Base-by-base conservation (phyloP, 2,888 invertebrate species). In the Microplitis manilae region DNA sequence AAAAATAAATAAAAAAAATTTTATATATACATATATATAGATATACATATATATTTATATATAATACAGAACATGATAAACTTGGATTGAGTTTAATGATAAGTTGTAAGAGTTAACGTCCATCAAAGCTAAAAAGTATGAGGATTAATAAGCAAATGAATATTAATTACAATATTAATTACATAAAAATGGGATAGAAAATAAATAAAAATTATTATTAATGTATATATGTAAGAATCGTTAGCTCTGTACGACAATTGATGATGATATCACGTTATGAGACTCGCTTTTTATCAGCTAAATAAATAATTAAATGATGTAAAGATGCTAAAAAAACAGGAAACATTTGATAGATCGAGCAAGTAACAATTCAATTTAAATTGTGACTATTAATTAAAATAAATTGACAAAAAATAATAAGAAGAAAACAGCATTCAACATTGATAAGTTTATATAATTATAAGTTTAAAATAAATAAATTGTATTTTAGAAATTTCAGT, bases 211-310 rank as follows among this genome's bases (percentile, higher is more conserved):
- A 80, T 83, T 82, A 84, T 80, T 82, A 84, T 85, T 84, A 85
- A 84, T 89, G 88, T 89, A 88, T 85, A 88, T 89, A 89, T 88
- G 87, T 87, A 87, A 85, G 84, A 84, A 86, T 85, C 83, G 83
- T 85, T 80, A 85, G 81, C 83, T 83, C 76, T 77, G 83, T 85
- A 83, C 82, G 82, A 82, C 77, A 79, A 79, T 76, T 79, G 79
- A 78, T 70, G 15, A 68, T 62, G 69, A 71, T 20, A 64, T 13
- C 62, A 60, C 2, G 64, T 62, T 65, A 71, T 13, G 65, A 17
- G 13, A 13, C 41, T 61, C 61, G 68, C 61, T 68, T 69, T 73
- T 72, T 73, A 69, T 71, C 59, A 69, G 65, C 68, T 75, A 65
- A 15, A 72, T 64, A 67, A 72, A 78, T 61, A 17, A 60, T 72